These are phyloP conservation scores for Tanytarsus gracilentus DNA, from an alignment of 2,888 invertebrate species.

Conservation along the genomic window DNA sequence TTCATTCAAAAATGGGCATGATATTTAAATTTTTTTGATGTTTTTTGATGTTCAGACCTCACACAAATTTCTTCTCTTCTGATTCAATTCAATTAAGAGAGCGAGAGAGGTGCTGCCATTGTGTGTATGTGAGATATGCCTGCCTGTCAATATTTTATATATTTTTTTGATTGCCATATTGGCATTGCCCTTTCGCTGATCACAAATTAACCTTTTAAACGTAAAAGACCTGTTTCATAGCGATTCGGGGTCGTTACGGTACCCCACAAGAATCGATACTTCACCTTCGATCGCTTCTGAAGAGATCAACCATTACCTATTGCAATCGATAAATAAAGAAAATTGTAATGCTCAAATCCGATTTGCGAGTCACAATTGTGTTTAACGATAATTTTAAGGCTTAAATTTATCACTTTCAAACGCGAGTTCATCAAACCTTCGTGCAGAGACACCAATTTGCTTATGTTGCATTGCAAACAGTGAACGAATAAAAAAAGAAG, in stretches of 20 bases:
- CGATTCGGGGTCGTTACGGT: neutral
- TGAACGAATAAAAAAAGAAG: neutral
- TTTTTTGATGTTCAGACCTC: constrained; percentile 8
- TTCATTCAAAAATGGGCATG: constrained; percentile 25
- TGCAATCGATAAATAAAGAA: too few relatives aligned
- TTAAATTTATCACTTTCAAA: constrained; percentile 15
- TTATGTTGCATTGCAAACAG: neutral
- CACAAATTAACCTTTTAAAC: constrained; percentile 24
- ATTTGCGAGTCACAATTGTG: too few relatives aligned
- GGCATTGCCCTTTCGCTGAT: constrained; percentile 21
- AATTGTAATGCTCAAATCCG: too few relatives aligned
- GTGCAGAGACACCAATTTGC: constrained; percentile 19
- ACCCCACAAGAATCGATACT: neutral
- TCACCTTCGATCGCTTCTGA: constrained; percentile 13
- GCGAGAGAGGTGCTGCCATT: too few relatives aligned
- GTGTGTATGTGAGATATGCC: too few relatives aligned
- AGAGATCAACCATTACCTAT: too few relatives aligned
- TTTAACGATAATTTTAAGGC: too few relatives aligned
- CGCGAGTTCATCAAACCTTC: constrained; percentile 19
- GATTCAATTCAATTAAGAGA: constrained; percentile 27
- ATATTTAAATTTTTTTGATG: constrained; percentile 5
- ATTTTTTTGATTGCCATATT: constrained; percentile 10
- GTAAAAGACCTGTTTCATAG: constrained; percentile 8
- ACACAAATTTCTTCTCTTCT: constrained; percentile 9
- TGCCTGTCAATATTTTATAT: neutral